Evolutionary conservation across 2,113 vertebrate genomes (phyloP), one percentile per base, ranked within the genome.

Genomic region (Asarcornis scutulata): DNA sequence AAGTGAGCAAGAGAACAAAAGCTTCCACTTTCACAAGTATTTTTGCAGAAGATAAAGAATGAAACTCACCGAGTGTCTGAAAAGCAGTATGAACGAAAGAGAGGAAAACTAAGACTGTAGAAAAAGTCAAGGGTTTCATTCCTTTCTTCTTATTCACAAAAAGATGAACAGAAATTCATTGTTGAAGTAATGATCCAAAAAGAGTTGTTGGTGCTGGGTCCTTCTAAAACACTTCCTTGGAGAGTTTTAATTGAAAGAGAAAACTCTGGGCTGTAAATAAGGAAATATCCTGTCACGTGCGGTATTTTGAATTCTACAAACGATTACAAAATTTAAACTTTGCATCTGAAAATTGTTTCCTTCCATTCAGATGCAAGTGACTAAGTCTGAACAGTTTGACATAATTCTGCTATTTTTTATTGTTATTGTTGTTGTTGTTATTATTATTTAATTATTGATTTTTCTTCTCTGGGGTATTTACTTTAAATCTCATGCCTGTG

Each of bases 211-310:
- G 4, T 0, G 0, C n/a, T 72, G 60, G 14, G 14, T 89, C 12
- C 83, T 88, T 58, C 62, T 85, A n/a, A 26, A 67, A 48, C 20
- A 21, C 46, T 48, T 48, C 60, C 91, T 92, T 73, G n/a, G 55
- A 73, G 67, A 79, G 50, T 76, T 93, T 83, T 73, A 53, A 29
- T 50, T 77, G 82, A 66, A 77, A 85, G 50, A 84, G 38, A 95
- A 95, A 80, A 60, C 53, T 68, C 44, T 36, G 29, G 6, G 31
- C 21, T 83, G 77, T 80, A 95, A 95, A 95, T 94, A 85, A 94
- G 93, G 96, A 95, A 94, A 80, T 89, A 80, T 77, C 89, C 96
- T 85, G 96, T 96, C 96, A 97, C 86, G 52, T 96, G 94, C 82
- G n/a, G 69, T 64, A 66, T 89, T 95, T 89, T 93, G 87, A 89